Conservation (phyloP, 2,113 vertebrate species). For the Myocastor coypus region DNA sequence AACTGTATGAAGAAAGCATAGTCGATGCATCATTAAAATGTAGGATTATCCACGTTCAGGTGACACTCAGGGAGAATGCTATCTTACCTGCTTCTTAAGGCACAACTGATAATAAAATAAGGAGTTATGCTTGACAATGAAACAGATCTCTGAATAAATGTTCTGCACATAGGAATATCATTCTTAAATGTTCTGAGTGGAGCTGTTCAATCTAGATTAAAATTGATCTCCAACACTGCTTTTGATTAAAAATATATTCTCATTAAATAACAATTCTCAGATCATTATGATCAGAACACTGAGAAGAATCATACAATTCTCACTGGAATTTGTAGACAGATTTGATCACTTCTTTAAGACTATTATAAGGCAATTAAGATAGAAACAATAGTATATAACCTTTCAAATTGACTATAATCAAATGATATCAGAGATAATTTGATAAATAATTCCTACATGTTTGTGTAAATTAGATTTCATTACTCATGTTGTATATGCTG, state of each 20-base stretch:
- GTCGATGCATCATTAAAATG: not conserved
- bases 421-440: not conserved
- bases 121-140: not conserved
- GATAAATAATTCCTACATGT: not conserved
- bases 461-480: conserved; percentile 11
- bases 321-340: not conserved
- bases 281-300: not conserved
- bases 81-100: not conserved
- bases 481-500: not conserved
- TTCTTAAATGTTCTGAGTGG: not conserved
- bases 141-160: not conserved
- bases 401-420: not conserved
- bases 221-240: not conserved
- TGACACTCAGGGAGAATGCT: not conserved
- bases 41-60: not conserved
- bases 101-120: not conserved
- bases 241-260: conserved; percentile 7
- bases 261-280: conserved; percentile 5
- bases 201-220: not conserved
- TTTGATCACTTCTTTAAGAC: not conserved
- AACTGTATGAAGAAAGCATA: not conserved
- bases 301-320: not conserved
- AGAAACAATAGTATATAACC: not conserved
- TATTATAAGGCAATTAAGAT: not conserved
- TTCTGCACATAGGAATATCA: not conserved